These are phyloP conservation scores for Pluvianellus socialis DNA, from an alignment of 2,113 vertebrate genomes.

Conservation along the genomic window DNA sequence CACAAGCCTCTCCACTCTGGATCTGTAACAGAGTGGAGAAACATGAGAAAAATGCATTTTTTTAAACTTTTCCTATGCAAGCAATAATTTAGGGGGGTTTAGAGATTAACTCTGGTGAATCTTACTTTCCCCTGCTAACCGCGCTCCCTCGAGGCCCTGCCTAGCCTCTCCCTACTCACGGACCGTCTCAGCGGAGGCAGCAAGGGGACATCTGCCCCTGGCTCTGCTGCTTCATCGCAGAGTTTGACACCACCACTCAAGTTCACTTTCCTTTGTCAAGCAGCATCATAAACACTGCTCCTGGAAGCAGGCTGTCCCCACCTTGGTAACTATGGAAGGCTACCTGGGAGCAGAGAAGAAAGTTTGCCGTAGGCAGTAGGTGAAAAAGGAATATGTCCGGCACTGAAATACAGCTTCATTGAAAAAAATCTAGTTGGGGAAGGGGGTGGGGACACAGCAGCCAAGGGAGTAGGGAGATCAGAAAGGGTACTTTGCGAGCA, in stretches of 20 bases:
- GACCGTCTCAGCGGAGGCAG: not conserved
- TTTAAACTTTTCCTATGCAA: slow-evolving; percentile 2
- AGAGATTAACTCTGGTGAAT: not conserved
- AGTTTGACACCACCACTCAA: not conserved
- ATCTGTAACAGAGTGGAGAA: slow-evolving; percentile 13
- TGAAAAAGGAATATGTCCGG: not conserved
- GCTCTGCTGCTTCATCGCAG: not conserved
- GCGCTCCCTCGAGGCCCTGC: not conserved
- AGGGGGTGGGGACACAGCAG: not conserved
- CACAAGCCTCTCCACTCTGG: not conserved
- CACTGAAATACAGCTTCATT: not conserved
- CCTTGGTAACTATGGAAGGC: not conserved
- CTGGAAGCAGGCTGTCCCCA: not conserved
- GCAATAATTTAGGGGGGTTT: not conserved
- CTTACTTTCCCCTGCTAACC: not conserved
- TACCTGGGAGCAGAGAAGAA: not conserved
- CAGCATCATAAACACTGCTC: not conserved
- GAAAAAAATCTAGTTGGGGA: not conserved
- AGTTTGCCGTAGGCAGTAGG: not conserved
- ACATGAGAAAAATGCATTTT: slow-evolving; percentile 18
- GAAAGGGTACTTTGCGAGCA: not conserved
- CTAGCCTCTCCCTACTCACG: not conserved
- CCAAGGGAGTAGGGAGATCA: not conserved
- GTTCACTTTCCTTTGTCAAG: not conserved
- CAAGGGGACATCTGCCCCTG: not conserved